Evolutionary conservation across 2,113 vertebrate species (phyloP).

Genomic region (Mus spicilegus): DNA sequence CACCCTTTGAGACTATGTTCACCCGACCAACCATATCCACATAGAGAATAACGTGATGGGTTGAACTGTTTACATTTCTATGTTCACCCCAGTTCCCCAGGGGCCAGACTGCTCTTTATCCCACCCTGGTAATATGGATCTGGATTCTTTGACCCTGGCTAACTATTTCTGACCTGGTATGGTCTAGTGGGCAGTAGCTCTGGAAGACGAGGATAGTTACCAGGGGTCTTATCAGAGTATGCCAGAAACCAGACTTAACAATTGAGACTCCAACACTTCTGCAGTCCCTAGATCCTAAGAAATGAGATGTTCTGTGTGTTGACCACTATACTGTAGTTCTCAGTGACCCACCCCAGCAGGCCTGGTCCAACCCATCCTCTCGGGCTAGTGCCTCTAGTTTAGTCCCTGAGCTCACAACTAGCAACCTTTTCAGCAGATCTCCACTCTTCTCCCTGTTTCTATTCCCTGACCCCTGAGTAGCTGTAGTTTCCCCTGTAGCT

Average conservation of each 20-base stretch:
- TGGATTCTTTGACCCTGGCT: neutral
- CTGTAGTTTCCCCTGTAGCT: conserved; percentile 53
- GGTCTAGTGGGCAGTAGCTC: neutral
- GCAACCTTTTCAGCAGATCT: neutral
- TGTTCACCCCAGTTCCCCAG: neutral
- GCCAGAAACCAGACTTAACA: neutral
- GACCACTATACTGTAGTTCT: neutral
- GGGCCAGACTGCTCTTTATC: neutral
- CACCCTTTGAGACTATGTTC: neutral
- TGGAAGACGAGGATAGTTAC: neutral
- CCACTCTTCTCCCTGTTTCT: neutral
- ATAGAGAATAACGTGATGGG: neutral
- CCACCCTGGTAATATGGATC: neutral
- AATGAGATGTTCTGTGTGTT: neutral
- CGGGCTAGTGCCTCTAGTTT: neutral
- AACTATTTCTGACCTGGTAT: neutral
- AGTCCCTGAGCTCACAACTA: neutral
- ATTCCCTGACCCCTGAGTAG: neutral
- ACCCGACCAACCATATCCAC: conserved; percentile 6
- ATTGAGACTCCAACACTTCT: neutral
- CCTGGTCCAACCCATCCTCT: neutral
- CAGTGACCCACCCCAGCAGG: neutral
- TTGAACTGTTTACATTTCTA: neutral
- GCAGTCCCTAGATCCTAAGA: neutral
- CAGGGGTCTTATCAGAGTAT: neutral